phyloP scores from a whole-genome alignment of 2,113 vertebrate genomes.

The Corythornis cristatus region DNA sequence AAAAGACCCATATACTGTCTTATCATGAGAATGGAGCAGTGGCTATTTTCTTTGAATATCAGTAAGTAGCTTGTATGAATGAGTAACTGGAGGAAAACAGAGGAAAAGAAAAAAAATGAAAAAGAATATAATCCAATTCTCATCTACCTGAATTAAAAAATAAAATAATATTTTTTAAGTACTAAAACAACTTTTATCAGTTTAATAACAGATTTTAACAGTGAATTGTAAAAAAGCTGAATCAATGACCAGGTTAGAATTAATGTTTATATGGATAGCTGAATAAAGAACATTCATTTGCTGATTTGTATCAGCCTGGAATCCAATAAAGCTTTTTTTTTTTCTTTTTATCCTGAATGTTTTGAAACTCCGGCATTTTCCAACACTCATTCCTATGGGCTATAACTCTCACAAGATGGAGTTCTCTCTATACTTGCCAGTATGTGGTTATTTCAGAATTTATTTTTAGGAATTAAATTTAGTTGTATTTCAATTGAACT shows the following conservation, averaged over 20 bases:
- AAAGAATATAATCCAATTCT: background rate
- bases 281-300: background rate
- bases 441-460: background rate
- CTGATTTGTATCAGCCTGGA: background rate
- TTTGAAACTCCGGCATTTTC: background rate
- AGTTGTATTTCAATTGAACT: constrained; percentile 33
- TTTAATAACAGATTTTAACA: background rate
- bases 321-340: background rate
- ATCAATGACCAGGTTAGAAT: fast-evolving
- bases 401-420: background rate
- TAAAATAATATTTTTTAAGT: background rate
- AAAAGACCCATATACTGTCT: background rate
- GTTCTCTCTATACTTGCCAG: background rate
- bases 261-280: background rate
- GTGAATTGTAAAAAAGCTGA: background rate
- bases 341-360: background rate
- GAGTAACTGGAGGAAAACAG: background rate
- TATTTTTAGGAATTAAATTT: background rate
- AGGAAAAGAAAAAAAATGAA: background rate
- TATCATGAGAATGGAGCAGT: background rate
- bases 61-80: background rate
- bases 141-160: background rate
- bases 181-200: background rate
- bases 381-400: background rate
- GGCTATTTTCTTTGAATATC: background rate